Percentiles rank a stretch among this genome's conserved stretches.
Conservation (phyloP, 2,888 invertebrate species). For the Molanna angustata region DNA sequence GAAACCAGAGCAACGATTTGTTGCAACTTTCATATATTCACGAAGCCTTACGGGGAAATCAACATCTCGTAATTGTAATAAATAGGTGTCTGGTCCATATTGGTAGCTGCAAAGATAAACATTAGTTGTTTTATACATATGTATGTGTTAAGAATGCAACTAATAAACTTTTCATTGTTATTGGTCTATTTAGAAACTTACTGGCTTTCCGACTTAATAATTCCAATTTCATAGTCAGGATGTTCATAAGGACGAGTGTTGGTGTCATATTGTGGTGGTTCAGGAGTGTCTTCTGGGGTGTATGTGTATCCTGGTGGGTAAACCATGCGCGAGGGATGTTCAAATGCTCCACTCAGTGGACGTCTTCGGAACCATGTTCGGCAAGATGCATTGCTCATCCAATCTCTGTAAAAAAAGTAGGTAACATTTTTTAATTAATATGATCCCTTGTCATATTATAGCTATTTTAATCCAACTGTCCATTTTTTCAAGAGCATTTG, state of each 20-base stretch:
- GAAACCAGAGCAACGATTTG: conserved; percentile 70
- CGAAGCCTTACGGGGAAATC: conserved; percentile 91
- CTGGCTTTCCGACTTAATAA: conserved; percentile 83
- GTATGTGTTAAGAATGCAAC: background rate
- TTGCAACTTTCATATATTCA: conserved; percentile 93
- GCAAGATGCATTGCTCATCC: conserved; percentile 88
- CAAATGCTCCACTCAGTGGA: conserved; percentile 79
- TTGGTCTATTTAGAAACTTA: conserved; percentile 55
- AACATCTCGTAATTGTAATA: conserved; percentile 90
- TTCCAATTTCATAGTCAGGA: conserved; percentile 80
- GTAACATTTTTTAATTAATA: too few species aligned
- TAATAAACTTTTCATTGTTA: too few species aligned
- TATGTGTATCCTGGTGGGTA: conserved; percentile 83
- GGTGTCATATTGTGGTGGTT: too few species aligned
- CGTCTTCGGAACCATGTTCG: conserved; percentile 83
- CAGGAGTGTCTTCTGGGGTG: conserved; percentile 76
- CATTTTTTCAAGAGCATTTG: too few species aligned
- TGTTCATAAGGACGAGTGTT: conserved; percentile 61
- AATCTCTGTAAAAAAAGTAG: conserved; percentile 61
- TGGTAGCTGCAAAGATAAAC: conserved; percentile 83
- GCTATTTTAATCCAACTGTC: too few species aligned
- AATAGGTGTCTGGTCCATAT: conserved; percentile 94
- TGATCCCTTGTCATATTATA: too few species aligned
- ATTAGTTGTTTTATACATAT: background rate
- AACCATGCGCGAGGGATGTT: conserved; percentile 91